Base-by-base conservation (phyloP, 2,113 vertebrate species). In the Rhinoderma darwinii region DNA sequence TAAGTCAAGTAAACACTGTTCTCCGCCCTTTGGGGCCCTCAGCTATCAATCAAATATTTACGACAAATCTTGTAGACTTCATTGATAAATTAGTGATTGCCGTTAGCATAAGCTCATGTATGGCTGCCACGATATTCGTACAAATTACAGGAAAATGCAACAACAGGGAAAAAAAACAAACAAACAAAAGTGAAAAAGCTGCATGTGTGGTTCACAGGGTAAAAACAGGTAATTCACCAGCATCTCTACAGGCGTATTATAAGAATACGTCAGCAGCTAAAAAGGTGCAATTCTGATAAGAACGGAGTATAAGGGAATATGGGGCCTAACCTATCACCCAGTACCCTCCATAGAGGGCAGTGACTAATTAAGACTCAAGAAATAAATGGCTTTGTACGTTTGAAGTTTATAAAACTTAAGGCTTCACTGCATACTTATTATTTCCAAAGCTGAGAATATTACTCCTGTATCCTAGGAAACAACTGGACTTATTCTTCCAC, bases 401-500 rank as follows among this genome's bases (percentile, higher is more conserved):
- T 78, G 76, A 78, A 35, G 76, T 78, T 56, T 54, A 35, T 78
- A 78, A 54, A 78, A 78, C 30, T 78, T 50, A 78, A 54, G 32
- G 18, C 76, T 54, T 78, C 50, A 30, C 4, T 37, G 76, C 20
- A 54, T 37, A 30, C 30, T 78, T 11, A 56, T 78, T 54, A 54
- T 54, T 78, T 78, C 47, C 30, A 54, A 78, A 78, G 76, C 76
- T 1, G 76, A 78, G 76, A 78, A 32, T 78, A 54, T 78, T 54
- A 35, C 30, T 78, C 76, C 30, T 22, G 76, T 78, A 78, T 78
- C 76, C 76, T 22, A 78, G 76, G 76, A 78, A 78, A 78, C 76
- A 54, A 43, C 47, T 37, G 76, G 30, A 22, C 76, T 78, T 78
- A 78, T 78, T 78, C 25, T 56, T 47, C 32, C 9, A 22, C 32